Evolutionary conservation across 2,888 invertebrate genomes (phyloP), one percentile per base, ranked within the genome.

Genomic region (Alcis repandata): DNA sequence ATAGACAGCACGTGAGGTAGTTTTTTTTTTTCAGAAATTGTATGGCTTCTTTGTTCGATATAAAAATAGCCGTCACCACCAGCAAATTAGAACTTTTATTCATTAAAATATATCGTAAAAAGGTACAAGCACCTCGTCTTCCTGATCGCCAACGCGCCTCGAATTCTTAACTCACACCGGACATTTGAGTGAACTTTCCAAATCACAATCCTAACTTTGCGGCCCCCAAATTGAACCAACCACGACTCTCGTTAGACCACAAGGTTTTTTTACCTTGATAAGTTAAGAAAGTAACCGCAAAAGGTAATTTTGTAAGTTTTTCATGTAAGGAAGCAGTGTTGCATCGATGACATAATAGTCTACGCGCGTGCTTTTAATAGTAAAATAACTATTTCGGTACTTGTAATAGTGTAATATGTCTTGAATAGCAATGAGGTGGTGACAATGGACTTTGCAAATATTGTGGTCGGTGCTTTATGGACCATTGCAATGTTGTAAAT

Each of bases 161-260:
- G 82, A 77, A 82, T 82, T 78, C 74, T 43, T 73, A 78, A 77
- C 15, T 61, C 11, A 69, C 61, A 71, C 75, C 80, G 82, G 82
- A 82, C 63, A 41, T 41, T 33, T 67, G 78, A 73, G 79, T 78
- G 77, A 79, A 79, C 79, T 79, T 79, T 75, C 72, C 69, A 65
- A 74, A 71, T 15, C 20, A 56, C 76, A 69, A 54, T 15, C 22
- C 10, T 9, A 59, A 49, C 61, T 46, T n/a, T 59, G 15, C 48
- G 59, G 52, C 38, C 59, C 51, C 52, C 56, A 59, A 61, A 20
- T 22, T 27, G 7, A 11, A 48, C 32, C 17, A 15, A 59, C 59
- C 33, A 19, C 17, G 49, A 54, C 59, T 10, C 2, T 36, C 1
- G 45, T n/a, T 43, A 33, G 8, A 2, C 2, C 6, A 36, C 53